Evolutionary conservation across 2,113 vertebrate species (phyloP).

Genomic region (Dendropsophus ebraccatus): DNA sequence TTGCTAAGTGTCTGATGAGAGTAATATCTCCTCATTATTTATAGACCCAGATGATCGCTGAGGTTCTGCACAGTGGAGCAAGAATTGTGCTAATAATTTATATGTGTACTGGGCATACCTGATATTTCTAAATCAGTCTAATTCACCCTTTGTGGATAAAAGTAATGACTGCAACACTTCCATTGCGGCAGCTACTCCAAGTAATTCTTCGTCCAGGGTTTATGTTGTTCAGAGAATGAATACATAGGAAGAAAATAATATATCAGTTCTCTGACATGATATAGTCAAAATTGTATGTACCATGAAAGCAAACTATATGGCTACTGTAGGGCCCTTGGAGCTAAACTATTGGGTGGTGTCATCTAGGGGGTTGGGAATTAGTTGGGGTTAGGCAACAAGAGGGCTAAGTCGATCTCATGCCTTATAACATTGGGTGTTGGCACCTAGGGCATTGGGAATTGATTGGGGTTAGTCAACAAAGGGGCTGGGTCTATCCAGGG

Average conservation of each 20-base stretch:
- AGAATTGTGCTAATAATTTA: slow-evolving; percentile 5
- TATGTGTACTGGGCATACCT: not conserved
- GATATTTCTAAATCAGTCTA: not conserved
- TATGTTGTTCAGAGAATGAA: not conserved
- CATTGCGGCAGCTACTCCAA: not conserved
- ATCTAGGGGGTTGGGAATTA: no score
- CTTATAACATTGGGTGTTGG: no score
- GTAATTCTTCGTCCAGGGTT: not conserved
- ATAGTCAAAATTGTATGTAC: no score
- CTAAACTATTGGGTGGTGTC: no score
- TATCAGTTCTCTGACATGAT: no score
- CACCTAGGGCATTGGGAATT: no score
- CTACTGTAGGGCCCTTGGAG: no score
- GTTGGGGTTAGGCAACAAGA: no score
- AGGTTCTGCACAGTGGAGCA: not conserved
- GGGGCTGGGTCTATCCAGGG: no score
- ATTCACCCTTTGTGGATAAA: not conserved
- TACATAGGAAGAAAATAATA: not conserved
- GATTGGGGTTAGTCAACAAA: no score
- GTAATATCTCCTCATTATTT: slow-evolving; percentile 17
- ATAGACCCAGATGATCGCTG: not conserved
- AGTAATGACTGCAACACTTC: not conserved
- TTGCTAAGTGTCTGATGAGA: slow-evolving; percentile 4
- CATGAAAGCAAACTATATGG: no score
- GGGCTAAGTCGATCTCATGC: no score